Base-by-base conservation (phyloP, 1,140 invertebrate genomes). In the Trinorchestia longiramus region DNA sequence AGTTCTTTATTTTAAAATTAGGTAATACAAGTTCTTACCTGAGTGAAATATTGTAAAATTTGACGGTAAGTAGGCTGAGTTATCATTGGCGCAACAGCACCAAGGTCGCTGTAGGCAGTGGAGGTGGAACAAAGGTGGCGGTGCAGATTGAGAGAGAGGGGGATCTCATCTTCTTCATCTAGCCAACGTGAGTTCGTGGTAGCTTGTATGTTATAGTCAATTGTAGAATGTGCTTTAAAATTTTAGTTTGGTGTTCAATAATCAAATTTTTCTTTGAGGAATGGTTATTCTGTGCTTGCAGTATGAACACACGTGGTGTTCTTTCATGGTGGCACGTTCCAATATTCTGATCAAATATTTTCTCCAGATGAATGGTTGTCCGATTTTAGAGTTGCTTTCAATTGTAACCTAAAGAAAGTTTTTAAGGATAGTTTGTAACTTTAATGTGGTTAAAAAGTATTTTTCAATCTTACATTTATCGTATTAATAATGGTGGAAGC, bases 101-200 rank as follows among this genome's bases (percentile, higher is more conserved):
- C n/a, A 77, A 77, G 62, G 62, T 77, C 62, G 28, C 62, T 77
- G 8, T 77, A 77, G 62, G 36, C 62, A 36, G 62, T 77, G 62
- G 62, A 77, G 62, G 62, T 77, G 62, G 62, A 77, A 77, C 62
- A 77, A 77, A 77, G 62, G 62, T 77, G 62, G 62, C 8, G 62
- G 62, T 77, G 62, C 62, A 77, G 62, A 77, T 77, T 77, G 62
- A 77, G 62, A 77, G 47, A 53, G 62, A 77, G 62, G 62, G 62
- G 62, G 62, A 77, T 77, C 62, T 77, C 62, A 77, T 77, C 28
- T 77, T 77, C 62, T 77, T 77, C 62, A 77, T 77, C 62, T 28
- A 77, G 62, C 62, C 62, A 77, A 77, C 62, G 62, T 77, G 62
- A 77, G 62, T 77, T 36, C 62, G 62, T 77, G 62, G 62, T 36